Evolutionary conservation across 2,113 vertebrate species (phyloP).

Genomic region (Sturnus vulgaris): DNA sequence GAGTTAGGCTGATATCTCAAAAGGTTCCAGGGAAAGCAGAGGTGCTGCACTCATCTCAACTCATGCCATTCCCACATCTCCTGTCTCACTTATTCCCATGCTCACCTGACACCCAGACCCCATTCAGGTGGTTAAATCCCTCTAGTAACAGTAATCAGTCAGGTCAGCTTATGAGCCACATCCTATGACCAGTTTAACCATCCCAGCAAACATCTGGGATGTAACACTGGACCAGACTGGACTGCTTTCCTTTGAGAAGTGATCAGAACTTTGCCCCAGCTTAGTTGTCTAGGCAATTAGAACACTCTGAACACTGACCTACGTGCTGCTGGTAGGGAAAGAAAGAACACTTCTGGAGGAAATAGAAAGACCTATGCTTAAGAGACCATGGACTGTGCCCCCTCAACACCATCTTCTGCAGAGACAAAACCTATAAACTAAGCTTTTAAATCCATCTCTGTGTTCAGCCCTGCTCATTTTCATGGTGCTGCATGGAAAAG

Average conservation of each 20-base stretch:
- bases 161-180: background rate
- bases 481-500: background rate
- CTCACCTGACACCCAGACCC: background rate
- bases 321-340: background rate
- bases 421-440: background rate
- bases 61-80: background rate
- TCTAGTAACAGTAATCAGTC: background rate
- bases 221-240: background rate
- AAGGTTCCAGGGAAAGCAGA: background rate
- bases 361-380: background rate
- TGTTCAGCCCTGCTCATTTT: background rate
- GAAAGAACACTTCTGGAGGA: background rate
- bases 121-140: background rate
- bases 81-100: background rate
- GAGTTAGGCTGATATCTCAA: background rate
- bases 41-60: background rate
- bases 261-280: background rate
- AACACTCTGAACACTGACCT: background rate
- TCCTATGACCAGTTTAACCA: background rate
- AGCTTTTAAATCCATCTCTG: background rate
- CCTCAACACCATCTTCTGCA: background rate
- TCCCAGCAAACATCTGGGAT: background rate
- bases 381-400: background rate
- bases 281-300: background rate
- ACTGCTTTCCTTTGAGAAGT: background rate